Percentiles rank a stretch among this genome's conserved stretches.
phyloP scores from a whole-genome alignment of 1,140 invertebrate genomes.

The Diachasma alloeum region DNA sequence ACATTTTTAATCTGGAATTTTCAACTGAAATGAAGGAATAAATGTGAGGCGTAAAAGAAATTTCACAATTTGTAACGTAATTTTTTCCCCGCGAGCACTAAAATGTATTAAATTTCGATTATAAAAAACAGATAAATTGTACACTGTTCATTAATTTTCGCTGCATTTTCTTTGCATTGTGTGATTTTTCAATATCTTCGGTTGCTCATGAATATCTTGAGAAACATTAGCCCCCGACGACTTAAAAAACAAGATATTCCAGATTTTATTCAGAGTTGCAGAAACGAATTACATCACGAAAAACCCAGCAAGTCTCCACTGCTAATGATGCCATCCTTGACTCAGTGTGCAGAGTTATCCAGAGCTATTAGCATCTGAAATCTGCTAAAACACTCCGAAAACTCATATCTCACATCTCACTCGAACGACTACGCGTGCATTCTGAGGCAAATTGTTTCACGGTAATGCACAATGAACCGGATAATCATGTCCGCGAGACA shows the following conservation, averaged over 20 bases:
- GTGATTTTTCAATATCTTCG: background rate
- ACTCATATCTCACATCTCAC: background rate
- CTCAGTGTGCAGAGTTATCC: background rate
- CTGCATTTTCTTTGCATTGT: too few relatives aligned
- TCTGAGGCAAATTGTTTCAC: background rate
- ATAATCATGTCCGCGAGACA: slow-evolving; percentile 24
- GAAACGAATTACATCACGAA: background rate
- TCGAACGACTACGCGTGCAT: background rate
- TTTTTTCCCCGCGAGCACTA: too few relatives aligned
- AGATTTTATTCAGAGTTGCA: background rate
- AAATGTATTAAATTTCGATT: too few relatives aligned
- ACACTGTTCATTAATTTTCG: too few relatives aligned
- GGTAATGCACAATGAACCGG: slow-evolving; percentile 20
- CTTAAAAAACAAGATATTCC: background rate
- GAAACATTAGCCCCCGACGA: background rate
- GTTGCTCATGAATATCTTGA: background rate
- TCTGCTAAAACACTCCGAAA: background rate
- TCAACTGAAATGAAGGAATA: too few relatives aligned
- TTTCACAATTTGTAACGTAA: too few relatives aligned
- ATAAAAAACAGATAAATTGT: too few relatives aligned
- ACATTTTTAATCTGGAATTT: too few relatives aligned
- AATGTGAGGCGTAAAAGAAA: too few relatives aligned
- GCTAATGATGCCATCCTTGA: background rate
- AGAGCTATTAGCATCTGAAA: background rate
- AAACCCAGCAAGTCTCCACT: background rate